Percentiles rank a stretch among this genome's conserved stretches.
phyloP scores from a whole-genome alignment of 2,113 vertebrate species.

The Diadophis punctatus region DNA sequence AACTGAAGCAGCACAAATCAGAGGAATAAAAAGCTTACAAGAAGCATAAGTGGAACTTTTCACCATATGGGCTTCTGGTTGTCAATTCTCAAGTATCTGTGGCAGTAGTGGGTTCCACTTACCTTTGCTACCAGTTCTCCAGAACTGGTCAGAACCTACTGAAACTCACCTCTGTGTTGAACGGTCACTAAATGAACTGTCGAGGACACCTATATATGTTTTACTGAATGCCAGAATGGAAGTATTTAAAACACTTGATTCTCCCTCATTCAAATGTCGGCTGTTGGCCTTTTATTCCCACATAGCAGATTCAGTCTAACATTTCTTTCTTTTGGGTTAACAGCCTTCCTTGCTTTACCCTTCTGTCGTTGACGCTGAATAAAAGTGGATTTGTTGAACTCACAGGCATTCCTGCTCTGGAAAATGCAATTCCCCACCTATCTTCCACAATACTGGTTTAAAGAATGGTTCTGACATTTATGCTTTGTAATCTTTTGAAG shows the following conservation, averaged over 20 bases:
- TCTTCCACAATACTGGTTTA: not conserved
- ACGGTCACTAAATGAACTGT: too few relatives aligned
- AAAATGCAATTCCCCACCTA: not conserved
- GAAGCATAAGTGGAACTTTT: not conserved
- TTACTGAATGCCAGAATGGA: too few relatives aligned
- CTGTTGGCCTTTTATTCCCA: not conserved
- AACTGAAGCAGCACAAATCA: not conserved
- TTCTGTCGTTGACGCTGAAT: not conserved
- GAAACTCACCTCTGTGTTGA: too few relatives aligned
- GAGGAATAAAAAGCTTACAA: not conserved
- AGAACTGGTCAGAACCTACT: too few relatives aligned
- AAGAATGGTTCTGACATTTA: not conserved
- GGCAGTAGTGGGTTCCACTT: not conserved
- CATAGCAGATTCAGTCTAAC: not conserved
- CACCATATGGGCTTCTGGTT: not conserved
- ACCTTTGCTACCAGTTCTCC: too few relatives aligned
- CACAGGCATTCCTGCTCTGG: not conserved
- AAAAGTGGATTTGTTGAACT: constrained; percentile 5
- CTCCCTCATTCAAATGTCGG: not conserved
- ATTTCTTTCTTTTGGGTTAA: not conserved
- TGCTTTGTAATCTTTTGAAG: too few relatives aligned
- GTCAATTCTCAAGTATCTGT: not conserved
- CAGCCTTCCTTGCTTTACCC: not conserved
- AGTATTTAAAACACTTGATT: not conserved
- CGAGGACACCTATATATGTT: too few relatives aligned